These are phyloP conservation scores for Hermetia illucens DNA, from an alignment of 1,140 invertebrate species.

Conservation along the genomic window DNA sequence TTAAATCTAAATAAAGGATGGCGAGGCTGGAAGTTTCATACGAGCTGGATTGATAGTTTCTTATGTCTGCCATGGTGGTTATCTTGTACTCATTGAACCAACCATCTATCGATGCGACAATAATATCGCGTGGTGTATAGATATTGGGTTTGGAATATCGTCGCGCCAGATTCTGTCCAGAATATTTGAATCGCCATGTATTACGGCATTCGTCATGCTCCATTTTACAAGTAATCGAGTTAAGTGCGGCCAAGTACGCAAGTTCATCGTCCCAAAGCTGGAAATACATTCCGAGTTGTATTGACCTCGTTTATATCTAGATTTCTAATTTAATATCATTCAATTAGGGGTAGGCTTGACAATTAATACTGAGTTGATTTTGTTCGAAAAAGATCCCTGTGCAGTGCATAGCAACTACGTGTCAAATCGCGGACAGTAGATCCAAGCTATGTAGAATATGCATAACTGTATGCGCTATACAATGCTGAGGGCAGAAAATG, in stretches of 20 bases:
- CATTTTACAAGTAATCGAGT: slow-evolving; percentile 19
- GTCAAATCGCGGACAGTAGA: too few relatives aligned
- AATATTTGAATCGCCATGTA: slow-evolving; percentile 16
- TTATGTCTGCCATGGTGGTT: slow-evolving; percentile 13
- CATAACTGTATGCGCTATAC: too few relatives aligned
- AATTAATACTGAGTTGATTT: too few relatives aligned
- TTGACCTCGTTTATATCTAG: too few relatives aligned
- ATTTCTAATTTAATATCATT: too few relatives aligned
- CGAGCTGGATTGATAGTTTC: slow-evolving; percentile 14
- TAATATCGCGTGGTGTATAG: neutral
- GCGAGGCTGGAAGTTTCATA: slow-evolving; percentile 12
- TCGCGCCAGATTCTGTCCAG: slow-evolving; percentile 24
- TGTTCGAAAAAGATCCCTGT: too few relatives aligned
- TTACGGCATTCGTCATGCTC: slow-evolving; percentile 20
- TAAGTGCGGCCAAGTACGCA: slow-evolving; percentile 17
- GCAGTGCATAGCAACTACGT: too few relatives aligned
- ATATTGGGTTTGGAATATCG: neutral
- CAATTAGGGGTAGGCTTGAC: too few relatives aligned
- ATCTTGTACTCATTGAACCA: slow-evolving; percentile 15
- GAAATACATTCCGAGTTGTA: too few relatives aligned
- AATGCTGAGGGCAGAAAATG: too few relatives aligned
- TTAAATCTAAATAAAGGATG: neutral
- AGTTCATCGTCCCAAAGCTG: slow-evolving; percentile 25
- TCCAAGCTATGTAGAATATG: too few relatives aligned
- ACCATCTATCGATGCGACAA: slow-evolving; percentile 11